Evolutionary conservation across 2,113 vertebrate species (phyloP), one percentile per base, ranked within the genome.

Genomic region (Athene noctua): DNA sequence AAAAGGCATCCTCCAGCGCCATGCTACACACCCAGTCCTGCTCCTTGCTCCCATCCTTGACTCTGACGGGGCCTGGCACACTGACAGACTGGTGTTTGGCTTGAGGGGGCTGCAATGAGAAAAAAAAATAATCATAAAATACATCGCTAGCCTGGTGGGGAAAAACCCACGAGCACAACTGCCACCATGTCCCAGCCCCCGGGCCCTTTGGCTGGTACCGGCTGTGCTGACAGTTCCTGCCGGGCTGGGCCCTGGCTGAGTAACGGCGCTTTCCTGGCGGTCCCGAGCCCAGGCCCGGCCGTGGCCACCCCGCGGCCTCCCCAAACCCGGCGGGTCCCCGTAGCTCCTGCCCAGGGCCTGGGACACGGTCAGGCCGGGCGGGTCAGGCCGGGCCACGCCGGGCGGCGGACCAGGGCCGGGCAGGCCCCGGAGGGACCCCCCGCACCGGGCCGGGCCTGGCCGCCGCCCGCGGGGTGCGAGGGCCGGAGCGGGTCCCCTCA

Each of bases 181-280:
- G 3, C 1, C 36, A 1, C 61, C 42, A 1, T 0, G 10, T 10
- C 5, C 36, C 46, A 3, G 1, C 22, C 29, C 25, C 34, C 0
- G 3, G 18, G 26, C 40, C 44, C n/a, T 9, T 14, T 1, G 0
- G 18, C 19, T 4, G 38, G 15, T 10, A 15, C 42, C 6, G 25
- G 15, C 12, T 1, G 10, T 2, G 5, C 80, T 4, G 14, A 6
- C 3, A 7, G 29, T 8, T 17, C 8, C 15, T 7, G 3, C 55
- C 46, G 1, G 34, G 4, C 47, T 12, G 21, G 49, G 46, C 38
- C 80, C 42, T 4, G 55, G 2, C 32, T 4, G 18, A 51, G 10
- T 8, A 51, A 6, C 17, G 15, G n/a, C 8, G 9, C 30, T 6
- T 68, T 6, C 46, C 55, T 47, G 16, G 19, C 22, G 34, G 5